These are phyloP conservation scores for Halocynthia aurantium DNA, from an alignment of 23 tunicate genomes.

Conservation along the genomic window DNA sequence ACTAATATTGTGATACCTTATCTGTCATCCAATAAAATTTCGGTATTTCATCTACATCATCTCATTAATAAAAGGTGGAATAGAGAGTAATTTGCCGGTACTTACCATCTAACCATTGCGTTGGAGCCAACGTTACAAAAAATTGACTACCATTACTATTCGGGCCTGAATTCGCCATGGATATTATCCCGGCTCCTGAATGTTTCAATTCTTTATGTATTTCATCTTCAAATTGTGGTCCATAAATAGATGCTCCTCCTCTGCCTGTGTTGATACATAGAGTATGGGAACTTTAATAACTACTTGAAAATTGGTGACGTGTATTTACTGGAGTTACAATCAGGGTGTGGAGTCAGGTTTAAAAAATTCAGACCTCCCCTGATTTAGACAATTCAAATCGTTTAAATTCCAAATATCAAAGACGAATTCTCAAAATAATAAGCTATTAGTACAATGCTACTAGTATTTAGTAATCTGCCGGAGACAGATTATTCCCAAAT, in stretches of 20 bases:
- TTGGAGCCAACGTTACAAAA: slow-evolving; percentile 95
- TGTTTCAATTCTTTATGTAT: slow-evolving; percentile 90
- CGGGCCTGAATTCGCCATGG: slow-evolving; percentile 99
- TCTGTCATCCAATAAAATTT: too few relatives aligned
- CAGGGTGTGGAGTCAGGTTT: too few relatives aligned
- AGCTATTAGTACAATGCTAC: too few relatives aligned
- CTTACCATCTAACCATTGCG: slow-evolving; percentile 96
- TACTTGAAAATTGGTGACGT: neutral
- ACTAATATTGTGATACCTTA: too few relatives aligned
- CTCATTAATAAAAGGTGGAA: too few relatives aligned
- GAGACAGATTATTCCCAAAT: too few relatives aligned
- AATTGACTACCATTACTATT: slow-evolving; percentile 96
- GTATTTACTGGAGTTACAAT: neutral
- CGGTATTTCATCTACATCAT: too few relatives aligned
- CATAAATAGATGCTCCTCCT: slow-evolving; percentile 98
- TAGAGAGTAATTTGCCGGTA: too few relatives aligned
- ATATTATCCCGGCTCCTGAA: slow-evolving; percentile 95
- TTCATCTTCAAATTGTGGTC: slow-evolving; percentile 86
- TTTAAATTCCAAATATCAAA: neutral
- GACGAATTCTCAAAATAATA: neutral
- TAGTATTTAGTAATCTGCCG: too few relatives aligned
- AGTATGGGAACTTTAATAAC: neutral
- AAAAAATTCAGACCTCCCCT: too few relatives aligned
- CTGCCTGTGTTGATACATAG: slow-evolving; percentile 31
- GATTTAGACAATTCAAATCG: neutral